These are phyloP conservation scores for Anguilla japonica DNA, from an alignment of 2,113 vertebrate species.

Conservation along the genomic window DNA sequence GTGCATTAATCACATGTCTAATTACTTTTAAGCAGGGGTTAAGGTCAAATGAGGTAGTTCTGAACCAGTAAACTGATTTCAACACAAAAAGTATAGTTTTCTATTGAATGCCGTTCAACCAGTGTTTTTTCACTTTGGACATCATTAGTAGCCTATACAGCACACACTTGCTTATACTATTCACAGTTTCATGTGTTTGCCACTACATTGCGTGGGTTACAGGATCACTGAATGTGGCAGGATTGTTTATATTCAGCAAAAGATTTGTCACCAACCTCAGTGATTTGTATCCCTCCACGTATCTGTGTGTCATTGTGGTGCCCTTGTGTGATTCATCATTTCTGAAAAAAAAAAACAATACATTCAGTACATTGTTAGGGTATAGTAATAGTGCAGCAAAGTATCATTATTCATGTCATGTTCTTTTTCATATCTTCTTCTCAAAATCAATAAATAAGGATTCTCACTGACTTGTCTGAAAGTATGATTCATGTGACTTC, in stretches of 20 bases:
- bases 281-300: neutral
- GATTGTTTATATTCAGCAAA: neutral
- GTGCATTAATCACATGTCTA: neutral
- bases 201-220: neutral
- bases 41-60: neutral
- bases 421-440: neutral
- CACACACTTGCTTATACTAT: neutral
- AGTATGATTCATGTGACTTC: neutral
- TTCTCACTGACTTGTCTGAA: neutral
- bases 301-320: neutral
- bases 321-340: conserved; percentile 2
- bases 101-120: neutral
- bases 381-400: neutral
- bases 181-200: neutral
- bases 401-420: neutral
- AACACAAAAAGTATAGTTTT: neutral
- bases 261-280: neutral
- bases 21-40: neutral
- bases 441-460: neutral
- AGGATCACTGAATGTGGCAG: neutral
- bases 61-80: neutral
- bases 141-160: neutral
- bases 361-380: neutral
- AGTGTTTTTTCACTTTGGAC: neutral
- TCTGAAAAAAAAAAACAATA: neutral